Conservation (phyloP, 2,888 invertebrate species). For the Plebejus melissa region DNA sequence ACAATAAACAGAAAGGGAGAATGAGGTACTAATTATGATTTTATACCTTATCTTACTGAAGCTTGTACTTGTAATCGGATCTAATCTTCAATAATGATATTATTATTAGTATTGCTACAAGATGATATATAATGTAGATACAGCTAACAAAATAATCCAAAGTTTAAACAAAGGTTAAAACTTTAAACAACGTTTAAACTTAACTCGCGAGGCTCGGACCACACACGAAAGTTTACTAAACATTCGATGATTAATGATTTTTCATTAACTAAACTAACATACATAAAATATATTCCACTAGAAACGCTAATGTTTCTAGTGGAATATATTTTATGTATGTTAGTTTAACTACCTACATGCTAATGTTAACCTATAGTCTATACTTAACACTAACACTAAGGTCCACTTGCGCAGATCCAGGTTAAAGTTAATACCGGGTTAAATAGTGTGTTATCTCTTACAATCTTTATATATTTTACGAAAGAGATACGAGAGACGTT, state of each 20-base stretch:
- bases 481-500: no score
- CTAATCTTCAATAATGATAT: no score
- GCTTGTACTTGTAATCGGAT: no score
- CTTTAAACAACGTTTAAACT: background rate
- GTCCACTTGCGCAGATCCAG: no score
- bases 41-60: no score
- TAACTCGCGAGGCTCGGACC: background rate
- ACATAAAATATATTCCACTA: background rate
- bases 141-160: background rate
- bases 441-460: no score
- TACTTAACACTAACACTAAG: no score
- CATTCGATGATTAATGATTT: slow-evolving; percentile 3
- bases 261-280: background rate
- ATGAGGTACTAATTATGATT: no score
- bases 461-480: no score
- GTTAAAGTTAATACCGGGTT: no score
- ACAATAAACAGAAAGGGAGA: no score
- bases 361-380: no score
- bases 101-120: background rate
- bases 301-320: background rate
- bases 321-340: background rate
- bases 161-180: background rate
- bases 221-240: slow-evolving; percentile 2
- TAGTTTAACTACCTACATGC: background rate
- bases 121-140: background rate